These are phyloP conservation scores for Drosophila fungiperda DNA, from an alignment of 2,888 invertebrate species.

Conservation along the genomic window DNA sequence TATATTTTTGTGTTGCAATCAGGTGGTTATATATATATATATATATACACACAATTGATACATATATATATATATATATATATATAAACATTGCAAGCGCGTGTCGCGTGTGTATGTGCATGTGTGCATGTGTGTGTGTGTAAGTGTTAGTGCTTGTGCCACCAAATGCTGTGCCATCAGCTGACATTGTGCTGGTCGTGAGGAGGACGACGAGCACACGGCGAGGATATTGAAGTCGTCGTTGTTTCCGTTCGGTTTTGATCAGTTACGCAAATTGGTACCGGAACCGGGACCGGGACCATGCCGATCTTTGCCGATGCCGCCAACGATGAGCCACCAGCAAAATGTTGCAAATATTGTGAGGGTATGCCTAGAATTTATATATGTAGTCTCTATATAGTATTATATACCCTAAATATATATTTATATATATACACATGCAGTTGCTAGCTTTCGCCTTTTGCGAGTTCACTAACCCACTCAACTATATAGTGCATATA, in stretches of 20 bases:
- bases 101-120: constrained; percentile 37
- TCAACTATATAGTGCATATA: constrained; percentile 28
- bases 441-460: constrained; percentile 16
- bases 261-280: constrained; percentile 27
- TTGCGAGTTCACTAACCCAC: constrained; percentile 75
- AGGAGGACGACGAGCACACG: constrained; percentile 20
- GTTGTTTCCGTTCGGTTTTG: constrained; percentile 15
- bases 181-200: constrained; percentile 49
- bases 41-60: constrained; percentile 1
- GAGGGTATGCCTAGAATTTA: constrained; percentile 88
- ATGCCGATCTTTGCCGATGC: constrained; percentile 89
- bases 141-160: constrained; percentile 26
- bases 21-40: constrained; percentile 13
- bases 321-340: constrained; percentile 90
- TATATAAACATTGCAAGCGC: constrained; percentile 33
- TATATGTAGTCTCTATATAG: constrained; percentile 31
- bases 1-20: constrained; percentile 22
- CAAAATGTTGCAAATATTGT: constrained; percentile 96
- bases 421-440: constrained; percentile 13
- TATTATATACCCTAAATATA: constrained; percentile 6
- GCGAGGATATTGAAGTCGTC: constrained; percentile 12
- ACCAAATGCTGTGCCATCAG: constrained; percentile 48
- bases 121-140: constrained; percentile 8
- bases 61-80: background rate
- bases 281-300: constrained; percentile 78